Base-by-base conservation (phyloP, 2,888 invertebrate species). In the Apamea sordens region DNA sequence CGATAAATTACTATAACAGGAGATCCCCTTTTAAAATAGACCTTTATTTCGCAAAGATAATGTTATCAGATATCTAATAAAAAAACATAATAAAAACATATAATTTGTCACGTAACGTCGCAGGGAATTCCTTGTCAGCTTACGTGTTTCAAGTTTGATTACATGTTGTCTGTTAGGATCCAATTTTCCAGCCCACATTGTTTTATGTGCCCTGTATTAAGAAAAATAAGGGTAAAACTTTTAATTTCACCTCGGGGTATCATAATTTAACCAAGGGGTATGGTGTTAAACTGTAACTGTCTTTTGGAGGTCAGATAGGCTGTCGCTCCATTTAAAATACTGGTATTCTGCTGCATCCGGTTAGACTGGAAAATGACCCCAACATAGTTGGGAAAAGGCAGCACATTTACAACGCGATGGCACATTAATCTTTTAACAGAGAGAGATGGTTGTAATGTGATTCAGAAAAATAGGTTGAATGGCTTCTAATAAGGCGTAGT, bases 81-180 rank as follows among this genome's bases (percentile, higher is more conserved):
- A 79, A 63, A 65, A 13, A n/a, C 18, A 36, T 21, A 74, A 72
- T 72, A 73, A 67, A 76, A 73, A 71, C 47, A 72, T 76, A 61
- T 73, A 56, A 67, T 76, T 80, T 68, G 75, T n/a, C 77, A 84
- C 69, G 73, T 79, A 65, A 59, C 64, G 65, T 82, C 77, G 65
- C 70, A 68, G 50, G 68, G 68, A 82, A 70, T 82, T 69, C 63
- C 70, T 71, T 79, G 79, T 82, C 84, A 79, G 88, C 73, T 84
- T 88, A 79, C 41, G 73, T 41, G 21, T 79, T 82, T 79, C 63
- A 80, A 79, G 71, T 77, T 71, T 83, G 65, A 77, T 88, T 82
- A 80, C 56, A 64, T 64, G 61, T 41, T 76, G 77, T 81, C 79
- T 81, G 11, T 67, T 73, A 77, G 75, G 76, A 63, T 64, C 47